phyloP scores from a whole-genome alignment of 2,797 vertebrate species.

The Leucoraja ocellata region DNA sequence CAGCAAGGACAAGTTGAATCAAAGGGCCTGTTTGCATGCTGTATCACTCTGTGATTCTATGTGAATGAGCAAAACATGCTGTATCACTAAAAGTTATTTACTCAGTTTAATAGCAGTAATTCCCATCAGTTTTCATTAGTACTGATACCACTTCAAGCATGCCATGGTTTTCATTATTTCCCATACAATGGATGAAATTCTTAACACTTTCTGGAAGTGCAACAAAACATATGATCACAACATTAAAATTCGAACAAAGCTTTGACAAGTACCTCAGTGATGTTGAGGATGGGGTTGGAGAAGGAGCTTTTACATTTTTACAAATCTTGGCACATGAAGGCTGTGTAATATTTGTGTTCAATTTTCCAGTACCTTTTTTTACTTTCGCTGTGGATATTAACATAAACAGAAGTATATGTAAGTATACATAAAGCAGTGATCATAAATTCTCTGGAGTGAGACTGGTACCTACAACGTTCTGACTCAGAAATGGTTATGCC shows the following conservation, averaged over 20 bases:
- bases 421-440: neutral
- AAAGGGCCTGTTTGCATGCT: no score
- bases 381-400: neutral
- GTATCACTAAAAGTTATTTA: no score
- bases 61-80: no score
- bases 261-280: conserved; percentile 27
- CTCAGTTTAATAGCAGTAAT: no score
- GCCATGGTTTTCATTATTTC: neutral
- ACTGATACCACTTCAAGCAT: neutral
- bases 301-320: neutral
- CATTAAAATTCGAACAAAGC: neutral
- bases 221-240: neutral
- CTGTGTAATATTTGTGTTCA: neutral
- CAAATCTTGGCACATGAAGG: conserved; percentile 1
- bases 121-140: no score
- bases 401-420: neutral
- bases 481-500: neutral
- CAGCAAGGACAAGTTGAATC: no score
- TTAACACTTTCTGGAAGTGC: neutral
- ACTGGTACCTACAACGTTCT: no score
- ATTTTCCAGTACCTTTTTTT: neutral
- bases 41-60: no score
- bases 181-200: neutral
- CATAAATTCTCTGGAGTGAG: neutral
- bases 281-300: neutral